Base-by-base conservation (phyloP, 2,797 vertebrate genomes). In the Anableps anableps region DNA sequence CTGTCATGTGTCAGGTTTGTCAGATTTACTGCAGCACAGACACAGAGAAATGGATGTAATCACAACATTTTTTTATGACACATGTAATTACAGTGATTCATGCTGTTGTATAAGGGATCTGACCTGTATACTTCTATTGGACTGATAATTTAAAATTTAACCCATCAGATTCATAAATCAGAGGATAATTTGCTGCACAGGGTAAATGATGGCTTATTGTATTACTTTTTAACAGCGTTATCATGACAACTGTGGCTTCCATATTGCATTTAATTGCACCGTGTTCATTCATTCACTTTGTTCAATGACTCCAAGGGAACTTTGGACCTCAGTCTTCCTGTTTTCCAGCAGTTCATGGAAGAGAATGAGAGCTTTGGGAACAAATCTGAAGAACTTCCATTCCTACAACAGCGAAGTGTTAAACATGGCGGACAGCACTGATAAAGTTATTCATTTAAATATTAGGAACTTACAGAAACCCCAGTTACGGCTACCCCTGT, bases 1-100 rank as follows among this genome's bases (percentile, higher is more conserved):
- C 80, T 80, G 91, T 90, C 88, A 88, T 90, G 88, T 93, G 88
- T 93, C 92, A 89, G 84, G 82, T 76, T 84, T 88, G 91, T 88
- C 82, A 88, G 80, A 90, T 80, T 86, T 74, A 82, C 87, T 75
- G 84, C 43, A 38, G 78, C 80, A 74, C 80, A 73, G 77, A 88
- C 80, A 79, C 82, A 71, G 13, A 84, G 82, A 74, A 76, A 74
- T 76, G 80, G 81, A 29, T 72, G 83, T 89, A 89, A 92, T 91
- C 87, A 82, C 88, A 88, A 85, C 47, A 88, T 93, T 91, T 91
- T 91, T 81, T 82, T 75, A 83, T 83, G 82, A 85, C 77, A 75
- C 83, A 48, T 85, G 62, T 93, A 90, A 93, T 94, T 92, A 91
- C 36, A 79, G 78, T 92, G 83, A 92, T 92, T 90, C 77, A 74